Base-by-base conservation (phyloP, 2,888 invertebrate genomes). In the Panopea generosa region DNA sequence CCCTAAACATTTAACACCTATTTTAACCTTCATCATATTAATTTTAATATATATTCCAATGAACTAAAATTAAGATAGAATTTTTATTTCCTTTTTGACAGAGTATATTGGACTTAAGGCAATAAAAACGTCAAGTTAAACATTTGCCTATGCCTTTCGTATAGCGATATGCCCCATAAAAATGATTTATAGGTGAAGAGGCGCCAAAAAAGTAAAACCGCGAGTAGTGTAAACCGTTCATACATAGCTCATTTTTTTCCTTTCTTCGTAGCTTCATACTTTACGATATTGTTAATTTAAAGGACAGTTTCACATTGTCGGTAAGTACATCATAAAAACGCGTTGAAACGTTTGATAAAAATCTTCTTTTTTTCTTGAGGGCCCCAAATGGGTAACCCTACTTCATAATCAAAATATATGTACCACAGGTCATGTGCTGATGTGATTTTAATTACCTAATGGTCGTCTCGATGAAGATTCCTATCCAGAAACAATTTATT, bases 131-230 rank as follows among this genome's bases (percentile, higher is more conserved):
- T 77, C 80, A 77, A 56, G 60, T 22, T 59, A 47, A 73, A 77
- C 80, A 80, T 80, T 66, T 71, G 76, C 73, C 63, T 67, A 63
- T 70, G 70, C 70, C 55, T 60, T 63, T 76, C 73, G 60, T 74
- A 80, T 61, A 73, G 73, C 70, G 76, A 73, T 80, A 70, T 62
- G 63, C 67, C 70, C 80, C 73, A 80, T 80, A 80, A 80, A 80
- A 76, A 73, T 74, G 80, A 80, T 80, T 80, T 80, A 80, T 80
- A 27, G 62, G 14, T 47, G 63, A 22, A 33, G 16, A 69, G 80
- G 80, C 80, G 80, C 80, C 80, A 70, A 62, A 75, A 68, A 66
- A 61, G 55, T 45, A 75, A 66, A 65, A 65, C 59, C 53, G 27
- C 60, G 56, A 73, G 65, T 57, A 49, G 61, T 40, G 67, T 52